Percentiles rank a stretch among this genome's conserved stretches.
Evolutionary conservation across 1,140 invertebrate genomes (phyloP).

Genomic region (Calephelis nemesis): DNA sequence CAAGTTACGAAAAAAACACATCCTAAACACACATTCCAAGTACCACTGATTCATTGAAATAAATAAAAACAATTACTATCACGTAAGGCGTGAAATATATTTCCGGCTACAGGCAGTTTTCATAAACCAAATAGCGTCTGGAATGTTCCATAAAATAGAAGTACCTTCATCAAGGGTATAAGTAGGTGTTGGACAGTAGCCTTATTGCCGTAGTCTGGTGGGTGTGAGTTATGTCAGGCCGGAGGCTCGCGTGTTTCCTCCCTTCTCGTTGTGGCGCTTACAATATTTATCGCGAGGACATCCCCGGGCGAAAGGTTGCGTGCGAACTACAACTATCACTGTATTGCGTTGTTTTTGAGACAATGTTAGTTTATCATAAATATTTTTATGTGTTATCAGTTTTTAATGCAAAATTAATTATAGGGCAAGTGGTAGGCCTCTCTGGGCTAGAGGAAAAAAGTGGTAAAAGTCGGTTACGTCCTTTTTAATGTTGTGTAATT

Average conservation of each 20-base stretch:
- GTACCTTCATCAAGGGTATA: slow-evolving; percentile 10
- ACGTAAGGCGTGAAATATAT: too few relatives aligned
- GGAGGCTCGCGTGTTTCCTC: slow-evolving; percentile 31
- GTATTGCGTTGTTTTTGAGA: slow-evolving; percentile 11
- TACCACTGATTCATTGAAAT: too few relatives aligned
- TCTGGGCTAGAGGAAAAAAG: too few relatives aligned
- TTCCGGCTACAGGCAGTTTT: neutral
- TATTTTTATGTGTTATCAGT: neutral
- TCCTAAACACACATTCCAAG: too few relatives aligned
- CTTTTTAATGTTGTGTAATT: too few relatives aligned
- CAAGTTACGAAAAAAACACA: too few relatives aligned
- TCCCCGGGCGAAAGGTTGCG: slow-evolving; percentile 26
- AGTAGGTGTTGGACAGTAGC: slow-evolving; percentile 32
- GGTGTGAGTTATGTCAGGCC: slow-evolving; percentile 30
- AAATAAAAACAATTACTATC: too few relatives aligned
- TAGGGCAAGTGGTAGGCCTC: neutral
- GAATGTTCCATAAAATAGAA: slow-evolving; percentile 17
- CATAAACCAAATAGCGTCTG: neutral
- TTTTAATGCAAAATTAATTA: neutral
- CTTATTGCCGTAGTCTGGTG: slow-evolving; percentile 22
- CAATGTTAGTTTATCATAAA: slow-evolving; percentile 1
- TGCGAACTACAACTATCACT: slow-evolving; percentile 22
- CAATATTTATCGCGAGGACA: slow-evolving; percentile 28
- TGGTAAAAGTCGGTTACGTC: too few relatives aligned
- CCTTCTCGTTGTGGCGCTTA: slow-evolving; percentile 12